Base-by-base conservation (phyloP, 2,113 vertebrate genomes). In the Tachysurus fulvidraco region DNA sequence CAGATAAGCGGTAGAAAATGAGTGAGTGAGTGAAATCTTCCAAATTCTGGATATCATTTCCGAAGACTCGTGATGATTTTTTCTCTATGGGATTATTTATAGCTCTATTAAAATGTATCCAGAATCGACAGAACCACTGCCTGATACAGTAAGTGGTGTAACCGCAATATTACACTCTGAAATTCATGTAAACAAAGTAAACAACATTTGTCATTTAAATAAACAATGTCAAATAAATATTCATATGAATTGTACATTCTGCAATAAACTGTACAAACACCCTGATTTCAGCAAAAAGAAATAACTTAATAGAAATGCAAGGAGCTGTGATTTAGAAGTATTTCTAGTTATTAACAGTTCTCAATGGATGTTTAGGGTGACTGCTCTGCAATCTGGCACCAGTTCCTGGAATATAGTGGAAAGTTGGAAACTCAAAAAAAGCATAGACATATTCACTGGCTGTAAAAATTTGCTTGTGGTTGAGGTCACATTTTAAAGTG, bases 401-500 rank as follows among this genome's bases (percentile, higher is more conserved):
- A 44, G 76, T 19, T 36, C 23, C 36, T 25, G 9, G 21, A 52
- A 57, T 69, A 86, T 67, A 69, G 62, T 57, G 85, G 85, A 86
- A 71, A 86, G 30, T 57, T 81, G 77, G 77, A 80, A 67, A 79
- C 11, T 12, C 46, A 85, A 67, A 85, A 67, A 52, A 21, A 79
- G 7, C 28, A 79, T 65, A 65, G 84, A 50, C 76, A 60, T 80
- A 57, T 86, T 86, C 54, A 71, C 21, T 80, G 85, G 64, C 69
- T 67, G 76, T 81, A 67, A 62, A 73, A 76, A 76, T 12, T 69
- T 67, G 85, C 52, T 64, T 86, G 85, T 65, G 85, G 77, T 86
- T 86, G 52, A 52, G 21, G 12, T 86, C 28, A 46, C 46, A 17
- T 52, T 86, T 86, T 54, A 69, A 86, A n/a, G 46, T 17, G 50